Evolutionary conservation across 2,797 vertebrate species (phyloP).

Genomic region (Vespertilio murinus): DNA sequence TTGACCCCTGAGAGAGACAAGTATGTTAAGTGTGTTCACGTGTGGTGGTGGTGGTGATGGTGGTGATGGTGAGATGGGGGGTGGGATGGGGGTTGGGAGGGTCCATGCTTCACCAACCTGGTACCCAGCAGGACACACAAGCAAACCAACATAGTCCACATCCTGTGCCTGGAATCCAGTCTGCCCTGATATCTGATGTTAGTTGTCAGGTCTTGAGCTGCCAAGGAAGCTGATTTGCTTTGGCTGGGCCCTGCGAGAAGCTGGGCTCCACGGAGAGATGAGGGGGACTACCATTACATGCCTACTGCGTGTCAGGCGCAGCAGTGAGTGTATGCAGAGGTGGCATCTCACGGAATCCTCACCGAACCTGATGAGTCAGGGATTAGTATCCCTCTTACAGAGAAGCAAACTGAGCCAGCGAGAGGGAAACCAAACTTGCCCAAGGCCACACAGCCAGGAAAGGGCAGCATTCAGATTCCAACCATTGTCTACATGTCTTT

Average conservation of each 20-base stretch:
- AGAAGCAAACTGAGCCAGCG: constrained; percentile 11
- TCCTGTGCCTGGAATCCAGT: background rate
- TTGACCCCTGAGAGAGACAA: background rate
- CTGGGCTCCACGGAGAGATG: background rate
- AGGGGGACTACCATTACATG: background rate
- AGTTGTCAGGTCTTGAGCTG: background rate
- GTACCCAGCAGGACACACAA: background rate
- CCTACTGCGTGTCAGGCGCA: background rate
- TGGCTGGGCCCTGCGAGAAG: constrained; percentile 20
- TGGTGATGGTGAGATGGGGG: background rate
- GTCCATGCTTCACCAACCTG: constrained; percentile 23
- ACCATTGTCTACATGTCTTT: background rate
- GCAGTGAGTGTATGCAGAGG: background rate
- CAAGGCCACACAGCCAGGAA: background rate
- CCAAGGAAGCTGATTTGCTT: constrained; percentile 41
- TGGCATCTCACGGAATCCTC: background rate
- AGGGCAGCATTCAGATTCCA: background rate
- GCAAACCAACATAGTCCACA: background rate
- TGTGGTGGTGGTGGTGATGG: background rate
- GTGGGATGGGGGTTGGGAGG: fast-evolving
- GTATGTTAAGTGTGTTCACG: background rate
- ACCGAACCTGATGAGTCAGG: background rate
- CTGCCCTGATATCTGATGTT: background rate
- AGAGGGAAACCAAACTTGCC: background rate
- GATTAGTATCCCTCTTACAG: background rate